Base-by-base conservation (phyloP, 2,888 invertebrate genomes). In the Drosophila limbata region DNA sequence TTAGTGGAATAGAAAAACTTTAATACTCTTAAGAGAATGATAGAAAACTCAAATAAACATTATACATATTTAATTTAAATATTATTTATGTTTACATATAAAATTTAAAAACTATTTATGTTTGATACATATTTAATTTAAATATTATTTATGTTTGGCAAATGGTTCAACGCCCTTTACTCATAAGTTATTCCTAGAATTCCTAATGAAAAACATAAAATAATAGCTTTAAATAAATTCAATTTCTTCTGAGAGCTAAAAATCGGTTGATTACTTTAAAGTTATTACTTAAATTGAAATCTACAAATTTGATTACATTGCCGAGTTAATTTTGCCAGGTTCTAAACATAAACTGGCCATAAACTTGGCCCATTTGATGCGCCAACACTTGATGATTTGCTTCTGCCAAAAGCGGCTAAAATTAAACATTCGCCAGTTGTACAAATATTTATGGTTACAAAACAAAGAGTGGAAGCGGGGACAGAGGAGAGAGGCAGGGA, bases 371-470 rank as follows among this genome's bases (percentile, higher is more conserved):
- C 48, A 42, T 61, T 66, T 71, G 33, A n/a, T 42, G 19, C 50
- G 39, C 15, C 44, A 60, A 53, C 37, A 64, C 74, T 73, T 47
- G 60, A 73, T 77, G 68, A 76, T 69, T 65, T 31, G 15, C 56
- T 28, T 5, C n/a, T 8, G 25, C 25, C 42, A 44, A 48, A 48
- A 35, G 47, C 33, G 15, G 21, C 65, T 61, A 66, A 74, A 74
- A 53, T 70, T 66, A 70, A 79, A 79, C 65, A 69, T 69, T 69
- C 25, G 59, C 48, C 65, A 73, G 60, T 78, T 65, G 70, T 19
- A 65, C 75, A 77, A 77, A 79, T 77, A 77, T 69, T 85, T 77
- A 70, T 77, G 69, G 73, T 63, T 77, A 88, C 68, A 48, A 77
- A 44, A 67, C 39, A 64, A 42, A 47, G 21, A 33, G 37, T n/a